Conservation (phyloP, 2,797 vertebrate genomes). For the Etheostoma nigrum region DNA sequence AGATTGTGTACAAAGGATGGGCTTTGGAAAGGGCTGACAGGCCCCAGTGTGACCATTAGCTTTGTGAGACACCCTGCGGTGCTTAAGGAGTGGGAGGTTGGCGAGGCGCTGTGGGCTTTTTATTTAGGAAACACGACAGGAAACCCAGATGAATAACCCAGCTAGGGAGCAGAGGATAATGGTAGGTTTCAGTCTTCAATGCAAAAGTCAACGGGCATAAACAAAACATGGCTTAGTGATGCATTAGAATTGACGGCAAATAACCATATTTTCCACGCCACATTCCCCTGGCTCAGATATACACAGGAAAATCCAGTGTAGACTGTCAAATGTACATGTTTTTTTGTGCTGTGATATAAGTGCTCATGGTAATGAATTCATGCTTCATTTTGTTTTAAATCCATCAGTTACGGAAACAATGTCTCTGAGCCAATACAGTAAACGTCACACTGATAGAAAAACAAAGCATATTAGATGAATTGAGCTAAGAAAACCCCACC, state of each 20-base stretch:
- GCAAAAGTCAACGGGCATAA: constrained; percentile 60
- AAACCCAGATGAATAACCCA: constrained; percentile 73
- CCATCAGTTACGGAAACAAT: constrained; percentile 49
- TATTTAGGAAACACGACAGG: constrained; percentile 72
- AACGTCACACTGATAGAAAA: constrained; percentile 55
- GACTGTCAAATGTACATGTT: constrained; percentile 29
- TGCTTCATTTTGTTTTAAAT: constrained; percentile 26
- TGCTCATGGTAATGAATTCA: constrained; percentile 41
- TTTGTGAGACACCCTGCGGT: constrained; percentile 74
- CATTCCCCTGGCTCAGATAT: constrained; percentile 36
- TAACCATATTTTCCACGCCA: constrained; percentile 59
- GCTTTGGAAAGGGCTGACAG: constrained; percentile 78
- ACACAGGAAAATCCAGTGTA: constrained; percentile 15
- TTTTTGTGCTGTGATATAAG: constrained; percentile 26
- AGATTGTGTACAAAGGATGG: constrained; percentile 72
- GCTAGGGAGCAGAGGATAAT: constrained; percentile 63
- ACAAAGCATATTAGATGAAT: constrained; percentile 46
- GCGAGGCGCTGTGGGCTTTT: constrained; percentile 66
- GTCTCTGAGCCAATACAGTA: constrained; percentile 26
- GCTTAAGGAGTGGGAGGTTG: constrained; percentile 68
- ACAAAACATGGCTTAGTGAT: constrained; percentile 65
- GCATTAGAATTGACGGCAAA: constrained; percentile 63
- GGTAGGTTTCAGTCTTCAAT: constrained; percentile 60
- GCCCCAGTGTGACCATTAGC: constrained; percentile 82
- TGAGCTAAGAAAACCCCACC: constrained; percentile 12